Evolutionary conservation across 2,888 invertebrate species (phyloP).

Genomic region (Phorcus lineatus): DNA sequence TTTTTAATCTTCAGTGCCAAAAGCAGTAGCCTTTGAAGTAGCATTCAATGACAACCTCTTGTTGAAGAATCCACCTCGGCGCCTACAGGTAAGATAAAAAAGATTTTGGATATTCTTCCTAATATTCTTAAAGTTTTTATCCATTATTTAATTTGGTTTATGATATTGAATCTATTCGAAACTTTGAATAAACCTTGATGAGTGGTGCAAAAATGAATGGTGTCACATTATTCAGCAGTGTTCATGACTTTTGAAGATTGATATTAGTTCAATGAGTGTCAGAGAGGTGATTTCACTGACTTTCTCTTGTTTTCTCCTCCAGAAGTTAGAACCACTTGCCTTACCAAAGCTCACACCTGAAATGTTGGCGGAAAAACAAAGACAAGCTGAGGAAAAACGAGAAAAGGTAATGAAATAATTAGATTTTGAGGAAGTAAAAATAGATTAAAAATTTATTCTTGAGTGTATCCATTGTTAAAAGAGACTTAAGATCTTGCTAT

Average conservation of each 20-base stretch:
- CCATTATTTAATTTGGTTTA: not conserved
- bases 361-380: slow-evolving; percentile 63
- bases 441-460: no score
- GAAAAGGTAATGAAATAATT: slow-evolving; percentile 48
- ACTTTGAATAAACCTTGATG: no score
- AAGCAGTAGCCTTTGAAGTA: slow-evolving; percentile 64
- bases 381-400: slow-evolving; percentile 65
- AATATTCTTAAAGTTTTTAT: not conserved
- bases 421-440: no score
- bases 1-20: slow-evolving; percentile 54
- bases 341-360: slow-evolving; percentile 61
- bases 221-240: no score
- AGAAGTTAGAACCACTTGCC: slow-evolving; percentile 63
- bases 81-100: slow-evolving; percentile 57
- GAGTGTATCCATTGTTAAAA: no score
- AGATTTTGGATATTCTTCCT: not conserved
- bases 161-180: no score
- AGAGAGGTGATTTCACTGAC: no score
- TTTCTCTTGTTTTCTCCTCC: slow-evolving; percentile 24
- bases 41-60: slow-evolving; percentile 55
- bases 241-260: no score
- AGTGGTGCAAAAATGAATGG: no score
- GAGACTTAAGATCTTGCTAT: no score
- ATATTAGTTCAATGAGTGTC: no score
- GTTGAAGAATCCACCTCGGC: slow-evolving; percentile 57